Evolutionary conservation across 2,888 invertebrate species (phyloP).

Genomic region (Lasioglossum lativentre): DNA sequence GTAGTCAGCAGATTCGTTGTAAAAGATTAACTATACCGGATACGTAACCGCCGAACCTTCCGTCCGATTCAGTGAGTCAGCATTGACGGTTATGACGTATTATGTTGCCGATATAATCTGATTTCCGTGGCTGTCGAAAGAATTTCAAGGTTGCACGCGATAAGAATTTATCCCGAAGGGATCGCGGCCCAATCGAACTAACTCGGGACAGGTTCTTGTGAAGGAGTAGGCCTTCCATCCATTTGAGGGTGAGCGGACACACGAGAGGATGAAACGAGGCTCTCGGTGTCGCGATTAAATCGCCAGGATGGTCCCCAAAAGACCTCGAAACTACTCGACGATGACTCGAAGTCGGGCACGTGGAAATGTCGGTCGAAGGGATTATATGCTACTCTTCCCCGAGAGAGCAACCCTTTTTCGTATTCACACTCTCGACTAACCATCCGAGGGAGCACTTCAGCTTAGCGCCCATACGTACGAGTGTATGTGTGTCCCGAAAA

Average conservation of each 20-base stretch:
- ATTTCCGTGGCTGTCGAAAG: constrained; percentile 4
- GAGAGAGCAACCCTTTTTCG: constrained; percentile 59
- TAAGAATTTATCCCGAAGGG: constrained; percentile 11
- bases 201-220: constrained; percentile 6
- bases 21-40: background rate
- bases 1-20: background rate
- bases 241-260: constrained; percentile 22
- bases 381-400: constrained; percentile 50
- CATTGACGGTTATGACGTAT: constrained; percentile 22
- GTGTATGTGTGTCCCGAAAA: constrained; percentile 44
- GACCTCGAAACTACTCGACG: constrained; percentile 47
- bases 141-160: constrained; percentile 10
- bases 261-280: constrained; percentile 15
- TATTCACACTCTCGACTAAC: constrained; percentile 60
- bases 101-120: background rate
- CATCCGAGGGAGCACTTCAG: constrained; percentile 3
- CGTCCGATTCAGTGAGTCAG: constrained; percentile 13
- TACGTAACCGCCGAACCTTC: background rate
- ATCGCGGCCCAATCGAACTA: constrained; percentile 15
- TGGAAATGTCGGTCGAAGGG: constrained; percentile 65
- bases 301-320: constrained; percentile 34
- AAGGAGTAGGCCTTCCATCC: background rate
- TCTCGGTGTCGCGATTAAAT: constrained; percentile 30
- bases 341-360: constrained; percentile 52
- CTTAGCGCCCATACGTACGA: constrained; percentile 15